phyloP scores from a whole-genome alignment of 2,888 invertebrate genomes.

The Lithophane ornitopus region DNA sequence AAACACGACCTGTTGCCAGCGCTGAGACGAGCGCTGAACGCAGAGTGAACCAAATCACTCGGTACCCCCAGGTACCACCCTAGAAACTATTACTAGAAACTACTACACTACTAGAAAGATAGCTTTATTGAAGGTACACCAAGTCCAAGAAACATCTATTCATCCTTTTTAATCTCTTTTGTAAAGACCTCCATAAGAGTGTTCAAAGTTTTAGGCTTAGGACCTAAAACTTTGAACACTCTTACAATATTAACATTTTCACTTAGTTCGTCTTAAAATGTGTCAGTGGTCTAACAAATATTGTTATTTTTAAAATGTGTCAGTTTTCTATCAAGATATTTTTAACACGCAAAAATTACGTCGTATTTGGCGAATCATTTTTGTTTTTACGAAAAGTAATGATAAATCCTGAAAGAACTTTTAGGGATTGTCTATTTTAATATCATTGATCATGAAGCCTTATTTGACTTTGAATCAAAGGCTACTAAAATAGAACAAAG shows the following conservation, averaged over 20 bases:
- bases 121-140: background rate
- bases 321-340: constrained; percentile 6
- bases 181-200: background rate
- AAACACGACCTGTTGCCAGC: no score
- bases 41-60: no score
- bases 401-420: constrained; percentile 7
- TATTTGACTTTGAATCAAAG: constrained; percentile 43
- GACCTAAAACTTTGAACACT: constrained; percentile 14
- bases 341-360: background rate
- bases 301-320: constrained; percentile 21
- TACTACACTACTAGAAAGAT: no score
- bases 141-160: background rate
- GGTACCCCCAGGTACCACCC: no score
- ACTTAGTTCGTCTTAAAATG: constrained; percentile 7
- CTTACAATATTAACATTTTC: constrained; percentile 21
- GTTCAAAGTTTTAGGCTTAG: no score
- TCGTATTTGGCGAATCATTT: background rate
- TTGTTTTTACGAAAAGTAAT: constrained; percentile 2
- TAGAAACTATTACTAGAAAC: no score
- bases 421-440: constrained; percentile 15
- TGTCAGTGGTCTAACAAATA: background rate
- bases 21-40: no score
- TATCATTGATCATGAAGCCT: constrained; percentile 19
- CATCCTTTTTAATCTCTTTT: background rate
- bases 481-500: constrained; percentile 57